Evolutionary conservation across 2,113 vertebrate genomes (phyloP).

Genomic region (Romanogobio albipinnatus): DNA sequence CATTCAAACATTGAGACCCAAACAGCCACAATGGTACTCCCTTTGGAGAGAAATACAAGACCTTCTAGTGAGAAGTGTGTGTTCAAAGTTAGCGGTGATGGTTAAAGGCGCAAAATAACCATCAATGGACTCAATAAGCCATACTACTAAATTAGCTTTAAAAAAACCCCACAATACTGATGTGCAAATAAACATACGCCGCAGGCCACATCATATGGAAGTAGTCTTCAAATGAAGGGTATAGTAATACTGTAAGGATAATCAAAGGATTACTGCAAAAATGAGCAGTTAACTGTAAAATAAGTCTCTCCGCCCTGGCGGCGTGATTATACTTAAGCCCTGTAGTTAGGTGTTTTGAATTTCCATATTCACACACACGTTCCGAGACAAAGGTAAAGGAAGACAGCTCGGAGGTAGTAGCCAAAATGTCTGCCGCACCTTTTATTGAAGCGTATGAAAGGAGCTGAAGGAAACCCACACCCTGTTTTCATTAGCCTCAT

Average conservation of each 20-base stretch:
- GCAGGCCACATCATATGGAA: slow-evolving; percentile 50
- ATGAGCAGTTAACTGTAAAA: slow-evolving; percentile 70
- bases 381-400: slow-evolving; percentile 32
- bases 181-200: slow-evolving; percentile 68
- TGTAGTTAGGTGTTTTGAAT: slow-evolving; percentile 78
- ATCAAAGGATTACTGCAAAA: slow-evolving; percentile 69
- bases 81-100: neutral
- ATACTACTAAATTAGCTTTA: slow-evolving; percentile 44
- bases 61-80: neutral
- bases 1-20: slow-evolving; percentile 13
- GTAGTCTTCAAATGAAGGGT: slow-evolving; percentile 51
- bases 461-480: slow-evolving; percentile 56
- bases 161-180: slow-evolving; percentile 59
- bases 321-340: slow-evolving; percentile 80
- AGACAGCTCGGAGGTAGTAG: slow-evolving; percentile 9
- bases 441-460: slow-evolving; percentile 61
- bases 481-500: slow-evolving; percentile 65
- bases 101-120: neutral
- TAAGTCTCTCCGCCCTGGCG: slow-evolving; percentile 75
- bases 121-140: slow-evolving; percentile 16
- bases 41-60: neutral
- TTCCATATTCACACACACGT: slow-evolving; percentile 71
- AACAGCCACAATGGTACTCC: neutral
- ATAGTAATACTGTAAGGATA: slow-evolving; percentile 54
- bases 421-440: slow-evolving; percentile 57